These are phyloP conservation scores for Azemiops feae DNA, from an alignment of 2,113 vertebrate genomes.

Conservation along the genomic window DNA sequence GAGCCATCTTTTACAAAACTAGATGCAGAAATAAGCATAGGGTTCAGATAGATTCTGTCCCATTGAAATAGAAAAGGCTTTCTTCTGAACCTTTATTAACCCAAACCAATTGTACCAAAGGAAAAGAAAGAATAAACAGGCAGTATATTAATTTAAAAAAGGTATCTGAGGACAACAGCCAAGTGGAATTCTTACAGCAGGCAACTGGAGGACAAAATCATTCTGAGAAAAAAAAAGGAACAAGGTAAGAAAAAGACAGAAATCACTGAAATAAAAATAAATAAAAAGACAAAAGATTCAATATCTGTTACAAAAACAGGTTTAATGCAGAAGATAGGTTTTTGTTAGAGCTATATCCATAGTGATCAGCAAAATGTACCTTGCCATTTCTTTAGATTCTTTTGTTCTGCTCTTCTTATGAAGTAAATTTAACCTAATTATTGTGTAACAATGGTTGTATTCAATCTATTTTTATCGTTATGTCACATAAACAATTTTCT, in stretches of 20 bases:
- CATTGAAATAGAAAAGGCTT: background rate
- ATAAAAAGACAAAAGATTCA: background rate
- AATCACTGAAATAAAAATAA: background rate
- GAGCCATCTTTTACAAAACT: background rate
- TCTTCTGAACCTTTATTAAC: background rate
- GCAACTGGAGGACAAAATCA: background rate
- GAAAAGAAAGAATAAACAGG: background rate
- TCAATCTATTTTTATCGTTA: background rate
- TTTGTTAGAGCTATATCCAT: background rate
- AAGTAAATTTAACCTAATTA: background rate
- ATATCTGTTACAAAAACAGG: background rate
- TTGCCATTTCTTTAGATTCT: background rate
- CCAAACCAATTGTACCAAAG: background rate
- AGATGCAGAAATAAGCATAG: background rate
- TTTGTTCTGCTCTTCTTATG: background rate
- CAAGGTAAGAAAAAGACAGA: background rate
- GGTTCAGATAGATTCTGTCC: background rate
- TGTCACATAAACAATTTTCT: background rate
- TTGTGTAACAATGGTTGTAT: background rate
- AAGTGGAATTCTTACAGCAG: background rate
- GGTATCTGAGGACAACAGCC: background rate
- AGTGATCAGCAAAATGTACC: background rate
- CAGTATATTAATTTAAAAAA: background rate
- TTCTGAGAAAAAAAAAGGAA: background rate
- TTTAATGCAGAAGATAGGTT: background rate